Evolutionary conservation across 2,797 vertebrate species (phyloP), one percentile per base, ranked within the genome.

Genomic region (Etheostoma nigrum): DNA sequence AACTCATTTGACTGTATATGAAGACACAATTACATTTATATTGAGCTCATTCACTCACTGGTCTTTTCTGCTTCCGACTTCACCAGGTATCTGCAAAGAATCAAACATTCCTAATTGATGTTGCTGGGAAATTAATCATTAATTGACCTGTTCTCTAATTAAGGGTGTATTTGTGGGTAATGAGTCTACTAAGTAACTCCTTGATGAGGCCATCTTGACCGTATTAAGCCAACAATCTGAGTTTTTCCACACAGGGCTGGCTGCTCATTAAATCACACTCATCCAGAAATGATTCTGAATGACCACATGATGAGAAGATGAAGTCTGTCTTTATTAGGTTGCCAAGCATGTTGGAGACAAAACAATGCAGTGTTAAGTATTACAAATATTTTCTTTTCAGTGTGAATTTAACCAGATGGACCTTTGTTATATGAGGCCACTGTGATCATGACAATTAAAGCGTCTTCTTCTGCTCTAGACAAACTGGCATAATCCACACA

Each of bases 91-190:
- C 58, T 42, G 61, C 78, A 78, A 69, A 44, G 2, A 85, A 73
- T 59, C 66, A 67, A 55, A 72, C 52, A 62, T 52, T 72, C 36
- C 21, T 69, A 70, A 86, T 36, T 78, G 55, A 74, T 69, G 64
- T 66, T 81, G 51, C 48, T 54, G 49, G 25, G 23, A 47, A 83
- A 84, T 86, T 59, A 85, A 76, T 64, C 33, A 53, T 64, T 76
- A 86, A 91, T 71, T 87, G 67, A 72, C 45, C 61, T 57, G 47
- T 77, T 78, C 81, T 71, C 58, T 72, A 85, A 86, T 83, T 64
- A 77, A 74, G 51, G 25, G 63, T 78, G 78, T 57, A 72, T 87
- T 78, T 72, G 49, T 73, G 70, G 55, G 64, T 77, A 84, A 84
- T 83, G 47, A 82, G 42, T 77, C 54, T 18, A 62, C 58, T 72